These are phyloP conservation scores for Silurus asotus DNA, from an alignment of 2,113 vertebrate genomes.

Conservation along the genomic window DNA sequence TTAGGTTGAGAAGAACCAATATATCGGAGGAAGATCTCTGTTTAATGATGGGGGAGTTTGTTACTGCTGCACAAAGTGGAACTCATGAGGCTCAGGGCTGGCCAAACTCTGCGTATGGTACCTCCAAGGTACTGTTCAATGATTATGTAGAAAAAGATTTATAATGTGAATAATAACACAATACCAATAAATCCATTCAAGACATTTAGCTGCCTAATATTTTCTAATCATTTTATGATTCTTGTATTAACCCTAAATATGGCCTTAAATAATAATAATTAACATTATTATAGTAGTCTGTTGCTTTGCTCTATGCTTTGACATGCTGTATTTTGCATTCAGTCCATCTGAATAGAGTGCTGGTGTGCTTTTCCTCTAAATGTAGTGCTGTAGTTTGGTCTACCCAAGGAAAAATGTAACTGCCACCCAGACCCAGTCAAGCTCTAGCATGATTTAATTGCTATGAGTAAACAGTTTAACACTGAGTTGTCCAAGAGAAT, in stretches of 20 bases:
- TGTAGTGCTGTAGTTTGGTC: too few relatives aligned
- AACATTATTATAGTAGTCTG: not conserved
- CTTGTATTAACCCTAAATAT: not conserved
- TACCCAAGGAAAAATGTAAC: too few relatives aligned
- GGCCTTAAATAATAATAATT: not conserved
- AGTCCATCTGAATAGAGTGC: not conserved
- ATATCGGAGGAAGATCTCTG: constrained; percentile 59
- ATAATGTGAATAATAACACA: not conserved
- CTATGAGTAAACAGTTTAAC: too few relatives aligned
- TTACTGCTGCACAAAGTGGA: constrained; percentile 56
- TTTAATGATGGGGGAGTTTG: constrained; percentile 60
- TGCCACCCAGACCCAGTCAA: too few relatives aligned
- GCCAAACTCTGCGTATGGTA: constrained; percentile 60
- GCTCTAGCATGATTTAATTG: too few relatives aligned
- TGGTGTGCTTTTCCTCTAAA: not conserved
- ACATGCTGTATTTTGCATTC: not conserved
- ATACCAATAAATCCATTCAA: not conserved
- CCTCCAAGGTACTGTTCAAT: constrained; percentile 53
- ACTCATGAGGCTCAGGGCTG: constrained; percentile 59
- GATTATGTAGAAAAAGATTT: not conserved
- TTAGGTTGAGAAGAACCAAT: constrained; percentile 55
- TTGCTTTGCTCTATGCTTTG: not conserved
- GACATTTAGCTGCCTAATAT: not conserved
- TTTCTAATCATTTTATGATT: not conserved
- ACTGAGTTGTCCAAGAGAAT: too few relatives aligned